These are phyloP conservation scores for Cataglyphis albicans DNA, from an alignment of 2,888 invertebrate genomes.

Conservation along the genomic window DNA sequence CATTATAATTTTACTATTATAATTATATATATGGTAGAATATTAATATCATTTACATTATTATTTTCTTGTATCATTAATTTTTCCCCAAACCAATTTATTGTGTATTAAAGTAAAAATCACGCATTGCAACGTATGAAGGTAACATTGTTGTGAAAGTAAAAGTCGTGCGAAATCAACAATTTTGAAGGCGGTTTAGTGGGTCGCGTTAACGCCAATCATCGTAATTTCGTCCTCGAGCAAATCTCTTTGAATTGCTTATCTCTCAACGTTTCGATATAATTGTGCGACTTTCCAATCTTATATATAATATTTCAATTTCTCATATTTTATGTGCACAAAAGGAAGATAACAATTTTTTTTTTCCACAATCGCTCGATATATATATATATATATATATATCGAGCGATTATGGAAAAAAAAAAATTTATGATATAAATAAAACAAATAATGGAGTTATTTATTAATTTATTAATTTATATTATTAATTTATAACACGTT, in stretches of 20 bases:
- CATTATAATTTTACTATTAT: neutral
- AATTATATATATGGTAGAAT: neutral
- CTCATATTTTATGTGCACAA: neutral
- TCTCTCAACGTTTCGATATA: neutral
- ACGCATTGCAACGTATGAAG: neutral
- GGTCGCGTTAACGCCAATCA: slow-evolving; percentile 61
- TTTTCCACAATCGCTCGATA: too few relatives aligned
- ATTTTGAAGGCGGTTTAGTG: slow-evolving; percentile 59
- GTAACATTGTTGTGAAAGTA: slow-evolving; percentile 53
- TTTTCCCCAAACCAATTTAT: neutral
- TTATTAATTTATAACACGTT: neutral
- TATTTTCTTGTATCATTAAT: slow-evolving; percentile 1
- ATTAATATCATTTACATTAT: neutral
- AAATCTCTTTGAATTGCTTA: slow-evolving; percentile 62
- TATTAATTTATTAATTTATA: too few relatives aligned
- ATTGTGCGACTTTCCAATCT: slow-evolving; percentile 15
- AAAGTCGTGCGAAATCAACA: slow-evolving; percentile 51
- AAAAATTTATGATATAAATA: neutral
- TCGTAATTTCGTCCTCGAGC: slow-evolving; percentile 35
- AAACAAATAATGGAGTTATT: neutral
- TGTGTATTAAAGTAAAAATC: neutral
- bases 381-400: too few relatives aligned
- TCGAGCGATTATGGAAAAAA: too few relatives aligned
- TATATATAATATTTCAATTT: neutral
- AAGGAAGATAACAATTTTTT: neutral